These are phyloP conservation scores for Paraplagusia blochii DNA, from an alignment of 2,113 vertebrate genomes.

Conservation along the genomic window DNA sequence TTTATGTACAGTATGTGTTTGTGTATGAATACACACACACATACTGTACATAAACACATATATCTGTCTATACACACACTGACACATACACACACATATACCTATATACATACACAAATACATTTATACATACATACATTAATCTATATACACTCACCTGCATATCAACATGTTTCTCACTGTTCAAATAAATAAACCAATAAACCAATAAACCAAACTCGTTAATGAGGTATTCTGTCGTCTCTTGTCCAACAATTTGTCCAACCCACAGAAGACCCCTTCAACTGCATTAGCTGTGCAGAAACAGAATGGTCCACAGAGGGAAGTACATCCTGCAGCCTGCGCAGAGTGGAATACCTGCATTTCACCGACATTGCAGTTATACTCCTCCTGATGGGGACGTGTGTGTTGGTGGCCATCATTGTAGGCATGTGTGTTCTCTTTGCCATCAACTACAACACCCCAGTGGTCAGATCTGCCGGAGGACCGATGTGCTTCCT, in stretches of 20 bases:
- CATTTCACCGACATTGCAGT: conserved; percentile 65
- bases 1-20: too few relatives aligned
- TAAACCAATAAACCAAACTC: too few relatives aligned
- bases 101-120: too few relatives aligned
- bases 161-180: too few relatives aligned
- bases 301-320: conserved; percentile 74
- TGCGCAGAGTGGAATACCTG: conserved; percentile 70
- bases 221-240: neutral
- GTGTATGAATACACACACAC: too few relatives aligned
- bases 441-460: conserved; percentile 75
- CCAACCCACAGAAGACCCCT: conserved; percentile 65
- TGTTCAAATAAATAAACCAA: too few relatives aligned
- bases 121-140: too few relatives aligned
- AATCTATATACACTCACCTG: too few relatives aligned
- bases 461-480: conserved; percentile 83
- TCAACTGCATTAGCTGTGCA: conserved; percentile 73
- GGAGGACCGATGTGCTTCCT: conserved; percentile 83
- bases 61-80: too few relatives aligned
- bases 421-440: conserved; percentile 56
- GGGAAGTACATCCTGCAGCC: conserved; percentile 74
- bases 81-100: too few relatives aligned
- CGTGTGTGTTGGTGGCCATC: conserved; percentile 57
- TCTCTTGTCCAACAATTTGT: neutral
- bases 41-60: too few relatives aligned
- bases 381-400: conserved; percentile 55